Evolutionary conservation across 2,797 vertebrate genomes (phyloP), one percentile per base, ranked within the genome.

Genomic region (Melanotaenia nigrans): DNA sequence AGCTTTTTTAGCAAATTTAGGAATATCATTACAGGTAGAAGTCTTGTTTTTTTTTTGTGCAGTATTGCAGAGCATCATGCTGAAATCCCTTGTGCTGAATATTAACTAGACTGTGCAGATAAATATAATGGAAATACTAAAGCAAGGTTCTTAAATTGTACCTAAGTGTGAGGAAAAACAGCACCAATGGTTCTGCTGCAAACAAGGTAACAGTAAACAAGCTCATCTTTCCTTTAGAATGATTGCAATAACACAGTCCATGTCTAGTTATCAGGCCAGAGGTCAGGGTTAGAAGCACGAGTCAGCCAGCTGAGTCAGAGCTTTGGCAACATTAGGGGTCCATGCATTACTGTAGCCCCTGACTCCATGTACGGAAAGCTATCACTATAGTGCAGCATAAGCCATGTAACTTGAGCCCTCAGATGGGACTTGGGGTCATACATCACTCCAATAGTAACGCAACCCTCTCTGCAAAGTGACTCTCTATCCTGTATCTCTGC

Each of bases 401-500:
- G 86, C 89, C 81, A 74, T 85, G 94, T 95, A 94, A 95, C 90
- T 80, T 53, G 93, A 95, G 87, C 86, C 78, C 88, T 85, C 87
- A 85, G 87, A 89, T 87, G 89, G 92, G 90, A 93, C 91, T 90
- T 79, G 47, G 65, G 90, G 90, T 94, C 92, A 87, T 92, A 85
- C 91, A 92, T 93, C 90, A 94, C 89, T 85, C 83, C 77, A 67
- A 71, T 72, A 80, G 92, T 89, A 93, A 92, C 81, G 84, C 77
- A 86, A 94, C 71, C 84, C 90, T 86, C 80, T 66, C 85, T 85
- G 89, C 89, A 91, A 87, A 91, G 91, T 91, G 90, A 89, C 89
- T 87, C 85, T 84, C 79, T 86, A 82, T 91, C 90, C 87, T 82
- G 84, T 80, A 79, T 81, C 83, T 77, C 72, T 83, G 86, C 87